Percentiles rank a stretch among this genome's conserved stretches.
These are phyloP conservation scores for Caenorhabditis uteleia DNA, from an alignment of 2,888 invertebrate genomes.

Conservation along the genomic window DNA sequence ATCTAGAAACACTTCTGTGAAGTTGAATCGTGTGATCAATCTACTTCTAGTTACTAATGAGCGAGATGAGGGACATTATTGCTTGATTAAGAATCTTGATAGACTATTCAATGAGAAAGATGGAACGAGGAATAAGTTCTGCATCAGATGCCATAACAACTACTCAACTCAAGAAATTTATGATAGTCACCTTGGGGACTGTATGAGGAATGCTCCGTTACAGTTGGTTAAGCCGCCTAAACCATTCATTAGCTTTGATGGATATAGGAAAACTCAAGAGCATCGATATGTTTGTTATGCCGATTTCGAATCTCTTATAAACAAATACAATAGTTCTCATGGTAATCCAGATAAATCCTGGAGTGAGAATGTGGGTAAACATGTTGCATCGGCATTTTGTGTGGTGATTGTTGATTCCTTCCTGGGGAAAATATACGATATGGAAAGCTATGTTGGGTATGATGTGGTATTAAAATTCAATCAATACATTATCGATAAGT, in stretches of 20 bases:
- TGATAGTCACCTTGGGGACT: slow-evolving; percentile 35
- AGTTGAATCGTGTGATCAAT: slow-evolving; percentile 27
- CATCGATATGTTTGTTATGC: slow-evolving; percentile 38
- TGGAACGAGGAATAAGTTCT: slow-evolving; percentile 23
- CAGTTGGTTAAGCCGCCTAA: slow-evolving; percentile 17
- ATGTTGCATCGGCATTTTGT: slow-evolving; percentile 35
- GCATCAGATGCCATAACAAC: slow-evolving; percentile 32
- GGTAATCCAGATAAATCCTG: slow-evolving; percentile 30
- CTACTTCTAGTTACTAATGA: slow-evolving; percentile 22
- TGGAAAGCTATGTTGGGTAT: slow-evolving; percentile 4
- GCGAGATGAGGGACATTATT: slow-evolving; percentile 26
- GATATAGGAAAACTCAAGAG: slow-evolving; percentile 33
- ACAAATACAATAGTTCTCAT: slow-evolving; percentile 13
- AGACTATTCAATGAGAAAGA: slow-evolving; percentile 16
- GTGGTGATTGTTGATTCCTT: slow-evolving; percentile 27
- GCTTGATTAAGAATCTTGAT: slow-evolving; percentile 36
- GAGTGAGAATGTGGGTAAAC: slow-evolving; percentile 32
- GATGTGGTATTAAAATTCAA: slow-evolving; percentile 13
- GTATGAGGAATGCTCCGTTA: slow-evolving; percentile 36
- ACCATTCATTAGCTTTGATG: slow-evolving; percentile 25
- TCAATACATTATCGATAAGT: slow-evolving; percentile 23
- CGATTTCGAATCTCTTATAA: slow-evolving; percentile 33
- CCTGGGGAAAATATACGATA: background rate
- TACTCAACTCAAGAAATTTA: slow-evolving; percentile 22
- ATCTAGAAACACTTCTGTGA: slow-evolving; percentile 11